These are phyloP conservation scores for Motacilla alba DNA, from an alignment of 2,113 vertebrate genomes.

Conservation along the genomic window DNA sequence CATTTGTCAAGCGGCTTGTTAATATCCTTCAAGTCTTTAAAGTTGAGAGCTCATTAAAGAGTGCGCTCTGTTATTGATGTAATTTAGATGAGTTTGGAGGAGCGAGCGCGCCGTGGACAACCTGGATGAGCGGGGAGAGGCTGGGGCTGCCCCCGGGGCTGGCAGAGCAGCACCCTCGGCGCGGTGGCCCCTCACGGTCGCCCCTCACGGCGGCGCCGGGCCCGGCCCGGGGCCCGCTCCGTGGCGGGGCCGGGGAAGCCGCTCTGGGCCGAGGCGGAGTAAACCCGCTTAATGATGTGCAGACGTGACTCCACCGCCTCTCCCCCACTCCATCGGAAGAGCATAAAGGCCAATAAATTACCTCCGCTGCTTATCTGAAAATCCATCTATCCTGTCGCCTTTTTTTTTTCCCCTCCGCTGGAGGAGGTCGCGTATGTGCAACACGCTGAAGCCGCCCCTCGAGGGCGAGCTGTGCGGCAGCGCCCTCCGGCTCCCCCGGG, in stretches of 20 bases:
- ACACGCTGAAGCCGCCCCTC: constrained; percentile 43
- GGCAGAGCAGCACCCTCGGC: background rate
- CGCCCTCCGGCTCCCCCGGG: background rate
- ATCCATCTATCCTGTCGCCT: constrained; percentile 61
- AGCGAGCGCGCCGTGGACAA: constrained; percentile 67
- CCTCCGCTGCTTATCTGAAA: constrained; percentile 69
- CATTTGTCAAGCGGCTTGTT: constrained; percentile 99
- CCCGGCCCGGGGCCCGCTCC: no score
- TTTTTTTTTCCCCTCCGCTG: background rate
- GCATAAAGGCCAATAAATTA: constrained; percentile 78
- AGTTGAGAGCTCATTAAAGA: constrained; percentile 99
- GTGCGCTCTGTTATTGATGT: constrained; percentile 92
- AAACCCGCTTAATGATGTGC: constrained; percentile 51
- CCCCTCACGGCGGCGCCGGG: no score
- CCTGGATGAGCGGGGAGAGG: constrained; percentile 33
- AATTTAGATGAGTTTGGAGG: constrained; percentile 92
- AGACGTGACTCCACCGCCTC: constrained; percentile 62
- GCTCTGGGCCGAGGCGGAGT: constrained; percentile 52
- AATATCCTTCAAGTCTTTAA: constrained; percentile 99
- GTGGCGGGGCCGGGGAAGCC: no score
- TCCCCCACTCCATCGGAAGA: constrained; percentile 67
- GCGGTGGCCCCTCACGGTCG: background rate
- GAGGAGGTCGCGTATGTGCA: constrained; percentile 41
- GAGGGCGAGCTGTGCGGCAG: background rate
- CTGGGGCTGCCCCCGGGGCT: background rate